Evolutionary conservation across 2,888 invertebrate species (phyloP), one percentile per base, ranked within the genome.

Genomic region (Acanthopleura granulata): DNA sequence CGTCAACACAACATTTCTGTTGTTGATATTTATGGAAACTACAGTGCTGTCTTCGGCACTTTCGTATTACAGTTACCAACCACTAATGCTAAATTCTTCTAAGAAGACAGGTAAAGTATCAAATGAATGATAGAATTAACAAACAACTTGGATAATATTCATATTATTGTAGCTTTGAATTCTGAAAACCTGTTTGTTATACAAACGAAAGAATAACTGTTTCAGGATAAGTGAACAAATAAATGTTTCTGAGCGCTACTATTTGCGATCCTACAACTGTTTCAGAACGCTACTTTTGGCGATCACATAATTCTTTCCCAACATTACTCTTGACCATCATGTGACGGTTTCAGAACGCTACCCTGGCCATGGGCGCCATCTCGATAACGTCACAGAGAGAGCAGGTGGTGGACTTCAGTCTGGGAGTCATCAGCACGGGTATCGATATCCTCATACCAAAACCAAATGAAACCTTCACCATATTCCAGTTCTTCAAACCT

Each of bases 401-500:
- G 70, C 73, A 81, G n/a, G 85, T 82, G 0, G 84, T 87, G 0
- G 87, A 87, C 78, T 87, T 87, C 75, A 86, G 86, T 51, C 80
- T 86, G 1, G 87, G 87, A 16, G 83, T 87, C 9, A 70, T 87
- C 16, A 85, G 82, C 51, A 86, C 87, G 0, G 87, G 87, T 0
- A 84, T 86, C 29, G 85, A 85, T 75, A 83, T 87, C n/a, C 79
- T 87, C 1, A 79, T 87, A 18, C 77, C 81, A 9, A 84, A 83
- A 76, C 87, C 87, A 0, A 74, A 81, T 4, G 84, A 84, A 62
- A 78, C 76, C 9, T 79, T 80, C 11, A 84, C 82, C 74, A 86
- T 88, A 30, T 87, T 88, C 74, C 88, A 88, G 77, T 86, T 87
- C 74, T 78, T 88, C 74, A 81, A 82, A 49, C 86, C 87, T 0